Conservation (phyloP, 2,113 vertebrate species). For the Triplophysa rosa region DNA sequence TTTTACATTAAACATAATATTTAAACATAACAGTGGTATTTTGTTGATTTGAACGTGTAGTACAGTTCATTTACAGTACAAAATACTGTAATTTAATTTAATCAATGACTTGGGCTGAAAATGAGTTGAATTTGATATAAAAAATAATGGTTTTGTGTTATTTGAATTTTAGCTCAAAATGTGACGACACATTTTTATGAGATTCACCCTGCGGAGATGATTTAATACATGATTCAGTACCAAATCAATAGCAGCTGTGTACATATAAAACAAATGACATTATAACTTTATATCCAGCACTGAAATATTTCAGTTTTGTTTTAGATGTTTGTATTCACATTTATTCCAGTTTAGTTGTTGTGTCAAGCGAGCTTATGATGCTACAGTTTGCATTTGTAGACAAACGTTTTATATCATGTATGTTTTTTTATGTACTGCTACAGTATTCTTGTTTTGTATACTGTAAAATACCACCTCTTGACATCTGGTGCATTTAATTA, state of each 20-base stretch:
- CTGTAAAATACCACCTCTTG: slow-evolving; percentile 54
- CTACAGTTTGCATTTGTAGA: slow-evolving; percentile 47
- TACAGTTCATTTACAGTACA: too few species aligned
- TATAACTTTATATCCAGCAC: slow-evolving; percentile 37
- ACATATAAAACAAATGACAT: slow-evolving; percentile 54
- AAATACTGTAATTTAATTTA: too few species aligned
- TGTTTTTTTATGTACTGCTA: slow-evolving; percentile 58
- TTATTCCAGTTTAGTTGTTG: slow-evolving; percentile 51
- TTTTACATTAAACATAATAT: too few species aligned
- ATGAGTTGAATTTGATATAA: too few species aligned
- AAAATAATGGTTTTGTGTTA: too few species aligned
- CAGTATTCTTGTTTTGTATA: slow-evolving; percentile 59
- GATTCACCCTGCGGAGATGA: not conserved
- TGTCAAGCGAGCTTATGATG: slow-evolving; percentile 49
- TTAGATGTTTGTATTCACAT: slow-evolving; percentile 46
- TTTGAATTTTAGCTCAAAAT: too few species aligned
- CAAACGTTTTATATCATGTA: slow-evolving; percentile 56
- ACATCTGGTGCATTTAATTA: slow-evolving; percentile 59
- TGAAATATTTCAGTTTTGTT: slow-evolving; percentile 43
- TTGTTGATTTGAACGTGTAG: too few species aligned
- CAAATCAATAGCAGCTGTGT: slow-evolving; percentile 18
- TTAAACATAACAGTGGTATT: too few species aligned
- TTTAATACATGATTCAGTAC: not conserved
- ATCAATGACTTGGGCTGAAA: too few species aligned
- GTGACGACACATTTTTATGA: not conserved